Evolutionary conservation across 2,113 vertebrate species (phyloP), one percentile per base, ranked within the genome.

Genomic region (Dromas ardeola): DNA sequence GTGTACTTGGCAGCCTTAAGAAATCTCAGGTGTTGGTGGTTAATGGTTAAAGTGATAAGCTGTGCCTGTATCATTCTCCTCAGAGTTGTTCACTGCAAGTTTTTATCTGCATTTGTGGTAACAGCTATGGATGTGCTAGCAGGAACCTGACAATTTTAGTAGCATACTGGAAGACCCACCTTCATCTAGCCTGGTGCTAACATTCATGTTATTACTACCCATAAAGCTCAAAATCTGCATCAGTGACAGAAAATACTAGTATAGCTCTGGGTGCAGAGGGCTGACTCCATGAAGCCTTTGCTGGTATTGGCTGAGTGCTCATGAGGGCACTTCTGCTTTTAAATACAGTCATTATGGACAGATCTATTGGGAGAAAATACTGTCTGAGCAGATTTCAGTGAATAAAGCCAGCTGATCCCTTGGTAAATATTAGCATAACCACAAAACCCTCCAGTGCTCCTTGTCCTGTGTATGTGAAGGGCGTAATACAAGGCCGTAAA

Each of bases 401-500:
- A 80, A 77, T 88, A 73, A 95, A 93, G 42, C 58, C 95, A 96
- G 70, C 91, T 94, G 93, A 87, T 87, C 38, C 81, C 34, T 70
- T 81, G 52, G 50, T 85, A 49, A 36, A 38, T 73, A 91, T 95
- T 96, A 94, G 77, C 84, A 86, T 91, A 91, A 77, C 27, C 50
- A 71, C 66, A 90, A 38, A 91, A 71, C 91, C 26, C 15, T 95
- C 42, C 52, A 81, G 65, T 95, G 84, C 40, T 78, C 23, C 74
- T 74, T 59, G 52, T 84, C 59, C n/a, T 84, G 1, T 25, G 4
- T 73, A 26, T n/a, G 16, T 74, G 73, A 70, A 50, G 20, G n/a
- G 42, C 74, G 26, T 58, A 88, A 40, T 61, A 67, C 12, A 69
- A 61, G 45, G 42, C 55, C 9, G 1, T 81, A 62, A 49, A 79